These are phyloP conservation scores for Poecilia wingei DNA, from an alignment of 2,797 vertebrate species.

Conservation along the genomic window DNA sequence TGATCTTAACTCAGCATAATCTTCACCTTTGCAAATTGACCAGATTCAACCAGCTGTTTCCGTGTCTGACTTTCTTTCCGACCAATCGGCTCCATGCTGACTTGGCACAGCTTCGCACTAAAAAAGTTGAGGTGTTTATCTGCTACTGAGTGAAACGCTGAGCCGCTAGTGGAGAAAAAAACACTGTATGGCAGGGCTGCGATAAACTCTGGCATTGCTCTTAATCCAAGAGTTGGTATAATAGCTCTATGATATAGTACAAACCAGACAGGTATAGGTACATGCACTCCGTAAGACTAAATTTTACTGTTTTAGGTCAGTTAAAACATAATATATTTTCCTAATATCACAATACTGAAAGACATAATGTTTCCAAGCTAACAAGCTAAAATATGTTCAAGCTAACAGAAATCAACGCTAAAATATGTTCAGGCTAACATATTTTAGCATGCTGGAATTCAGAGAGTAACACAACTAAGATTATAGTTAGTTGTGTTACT, in stretches of 20 bases:
- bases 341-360: no score
- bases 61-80: not conserved
- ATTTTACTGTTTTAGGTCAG: not conserved
- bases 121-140: not conserved
- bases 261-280: not conserved
- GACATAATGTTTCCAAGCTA: no score
- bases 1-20: not conserved
- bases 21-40: not conserved
- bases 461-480: not conserved
- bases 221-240: not conserved
- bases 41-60: not conserved
- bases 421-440: no score
- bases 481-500: not conserved
- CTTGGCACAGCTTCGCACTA: not conserved
- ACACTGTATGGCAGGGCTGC: not conserved
- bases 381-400: no score
- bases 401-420: no score
- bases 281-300: not conserved
- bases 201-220: not conserved
- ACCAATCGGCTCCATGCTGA: not conserved
- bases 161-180: no score
- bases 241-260: slow-evolving; percentile 15
- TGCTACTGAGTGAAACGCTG: not conserved
- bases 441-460: not conserved
- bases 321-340: not conserved